Evolutionary conservation across 2,113 vertebrate species (phyloP), one percentile per base, ranked within the genome.

Genomic region (Noctilio leporinus): DNA sequence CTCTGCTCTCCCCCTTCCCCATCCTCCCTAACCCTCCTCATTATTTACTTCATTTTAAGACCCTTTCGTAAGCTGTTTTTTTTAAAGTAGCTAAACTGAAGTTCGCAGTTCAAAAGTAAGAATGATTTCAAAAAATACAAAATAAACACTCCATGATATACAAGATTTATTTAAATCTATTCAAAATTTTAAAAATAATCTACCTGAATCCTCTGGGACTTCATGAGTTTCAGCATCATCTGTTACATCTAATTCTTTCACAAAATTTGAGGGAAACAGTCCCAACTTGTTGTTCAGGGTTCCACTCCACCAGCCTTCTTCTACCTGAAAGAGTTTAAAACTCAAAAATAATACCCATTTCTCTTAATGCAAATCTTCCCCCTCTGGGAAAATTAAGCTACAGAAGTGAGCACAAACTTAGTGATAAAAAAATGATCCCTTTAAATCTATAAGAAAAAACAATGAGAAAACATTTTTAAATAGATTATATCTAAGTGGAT

Each of bases 301-400:
- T 96, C 99, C 99, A 76, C 92, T 99, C 99, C 99, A 99, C 99
- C 99, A 99, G 85, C 99, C 99, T 95, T 99, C 99, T 96, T 99
- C 99, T n/a, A 99, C 99, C 99, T 99, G 86, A 92, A 92, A 98
- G 24, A 96, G 86, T 94, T 93, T 57, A 87, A 40, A 96, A 35
- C 9, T 98, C 78, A 97, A 2, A 89, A 88, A 77, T 92, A 78
- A 67, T 86, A 90, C 87, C 89, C 76, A 67, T 53, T 65, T 59
- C 38, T 93, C 75, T 91, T 59, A 89, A 40, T 40, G 24, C 94
- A 85, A 92, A 64, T 10, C 22, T 43, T 89, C 10, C 26, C 5
- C 14, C 55, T 47, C 11, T 57, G 19, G 10, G 38, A 88, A 93
- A 93, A 94, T 5, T 49, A 73, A 69, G 11, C 59, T 62, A 45